phyloP scores from a whole-genome alignment of 2,888 invertebrate species.

The Pardosa pseudoannulata region DNA sequence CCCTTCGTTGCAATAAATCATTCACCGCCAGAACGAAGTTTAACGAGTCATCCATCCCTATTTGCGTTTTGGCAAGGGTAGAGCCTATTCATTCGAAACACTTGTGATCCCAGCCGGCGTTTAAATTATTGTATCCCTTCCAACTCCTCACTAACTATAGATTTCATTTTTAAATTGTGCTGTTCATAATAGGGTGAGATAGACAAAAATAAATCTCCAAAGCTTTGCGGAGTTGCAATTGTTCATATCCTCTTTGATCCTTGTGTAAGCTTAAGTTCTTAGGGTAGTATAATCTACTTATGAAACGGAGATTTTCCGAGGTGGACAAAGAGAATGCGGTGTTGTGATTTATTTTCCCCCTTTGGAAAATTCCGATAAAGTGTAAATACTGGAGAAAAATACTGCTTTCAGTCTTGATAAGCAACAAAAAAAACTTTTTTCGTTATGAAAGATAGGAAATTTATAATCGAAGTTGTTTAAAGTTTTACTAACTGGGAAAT shows the following conservation, averaged over 20 bases:
- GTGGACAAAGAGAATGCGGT: no score
- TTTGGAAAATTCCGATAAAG: no score
- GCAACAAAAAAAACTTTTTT: no score
- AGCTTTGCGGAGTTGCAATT: background rate
- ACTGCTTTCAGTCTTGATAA: no score
- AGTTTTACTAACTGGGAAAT: no score
- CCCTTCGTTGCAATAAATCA: background rate
- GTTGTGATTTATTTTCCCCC: no score
- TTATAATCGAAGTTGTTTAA: no score
- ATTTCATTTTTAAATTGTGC: background rate
- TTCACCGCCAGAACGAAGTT: background rate
- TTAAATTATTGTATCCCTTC: background rate
- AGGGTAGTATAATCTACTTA: no score
- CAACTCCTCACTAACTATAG: background rate
- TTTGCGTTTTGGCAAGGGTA: conserved; percentile 10
- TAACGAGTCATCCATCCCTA: background rate
- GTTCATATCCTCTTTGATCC: background rate
- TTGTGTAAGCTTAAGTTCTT: no score
- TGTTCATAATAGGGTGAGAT: background rate
- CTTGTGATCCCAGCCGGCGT: background rate
- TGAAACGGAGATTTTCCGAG: no score
- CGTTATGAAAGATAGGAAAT: no score
- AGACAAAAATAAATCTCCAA: conserved; percentile 1
- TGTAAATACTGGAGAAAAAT: no score
- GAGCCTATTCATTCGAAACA: background rate